Conservation (phyloP, 2,113 vertebrate species). For the Semnornis frantzii region DNA sequence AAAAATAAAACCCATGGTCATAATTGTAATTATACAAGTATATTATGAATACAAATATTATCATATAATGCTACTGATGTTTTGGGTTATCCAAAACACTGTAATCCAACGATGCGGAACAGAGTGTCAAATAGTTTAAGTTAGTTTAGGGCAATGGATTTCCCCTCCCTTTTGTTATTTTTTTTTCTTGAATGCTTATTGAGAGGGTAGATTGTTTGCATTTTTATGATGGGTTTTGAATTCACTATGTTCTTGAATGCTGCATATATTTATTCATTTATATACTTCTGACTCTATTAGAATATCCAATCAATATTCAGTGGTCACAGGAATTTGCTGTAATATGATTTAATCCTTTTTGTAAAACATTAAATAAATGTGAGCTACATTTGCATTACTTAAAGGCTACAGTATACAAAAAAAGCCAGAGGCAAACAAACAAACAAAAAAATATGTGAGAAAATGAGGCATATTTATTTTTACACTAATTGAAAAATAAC, state of each 20-base stretch:
- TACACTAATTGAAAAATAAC: neutral
- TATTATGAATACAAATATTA: neutral
- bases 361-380: neutral
- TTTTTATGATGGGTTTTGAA: neutral
- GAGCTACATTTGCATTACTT: neutral
- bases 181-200: neutral
- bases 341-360: neutral
- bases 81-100: neutral
- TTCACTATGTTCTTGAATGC: neutral
- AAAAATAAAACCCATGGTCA: rapidly evolving
- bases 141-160: rapidly evolving
- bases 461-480: neutral
- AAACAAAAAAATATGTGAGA: neutral
- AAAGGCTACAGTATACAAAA: neutral
- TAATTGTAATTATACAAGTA: neutral
- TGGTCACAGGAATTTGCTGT: neutral
- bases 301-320: neutral
- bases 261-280: too few relatives aligned
- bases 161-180: neutral
- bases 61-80: rapidly evolving
- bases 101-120: neutral
- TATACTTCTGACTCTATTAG: neutral
- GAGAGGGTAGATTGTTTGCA: neutral
- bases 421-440: neutral
- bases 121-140: neutral